Conservation (phyloP, 2,888 invertebrate species). For the Amiota minor region DNA sequence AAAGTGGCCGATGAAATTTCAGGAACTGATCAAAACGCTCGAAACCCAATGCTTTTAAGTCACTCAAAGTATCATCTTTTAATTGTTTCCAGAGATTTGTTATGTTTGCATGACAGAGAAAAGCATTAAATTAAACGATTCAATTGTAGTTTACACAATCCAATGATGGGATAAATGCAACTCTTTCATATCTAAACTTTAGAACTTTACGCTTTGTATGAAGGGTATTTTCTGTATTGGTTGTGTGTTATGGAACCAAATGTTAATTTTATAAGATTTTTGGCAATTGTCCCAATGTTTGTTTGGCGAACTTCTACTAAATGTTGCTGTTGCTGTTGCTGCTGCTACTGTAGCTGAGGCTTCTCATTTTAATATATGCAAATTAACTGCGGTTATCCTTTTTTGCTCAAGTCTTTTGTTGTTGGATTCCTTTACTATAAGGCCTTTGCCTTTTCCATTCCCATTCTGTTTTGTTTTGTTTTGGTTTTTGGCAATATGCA, state of each 20-base stretch:
- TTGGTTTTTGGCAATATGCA: conserved; percentile 42
- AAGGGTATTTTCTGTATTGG: background rate
- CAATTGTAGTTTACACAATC: no score
- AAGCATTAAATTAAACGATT: no score
- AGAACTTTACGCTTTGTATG: no score
- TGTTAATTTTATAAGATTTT: background rate
- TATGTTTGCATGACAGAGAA: no score
- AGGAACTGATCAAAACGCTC: no score
- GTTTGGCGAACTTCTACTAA: conserved; percentile 7
- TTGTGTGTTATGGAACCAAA: background rate
- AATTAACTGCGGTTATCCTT: conserved; percentile 50
- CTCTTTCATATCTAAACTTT: no score
- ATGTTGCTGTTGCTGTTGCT: background rate
- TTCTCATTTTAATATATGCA: conserved; percentile 47
- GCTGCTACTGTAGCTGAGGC: background rate
- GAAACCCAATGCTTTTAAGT: no score
- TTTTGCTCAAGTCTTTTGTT: background rate
- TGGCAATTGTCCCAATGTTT: conserved; percentile 26
- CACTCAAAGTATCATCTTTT: no score
- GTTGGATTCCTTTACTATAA: conserved; percentile 12
- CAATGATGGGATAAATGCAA: no score
- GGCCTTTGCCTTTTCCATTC: conserved; percentile 22
- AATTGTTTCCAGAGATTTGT: no score
- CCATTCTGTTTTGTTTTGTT: conserved; percentile 30
- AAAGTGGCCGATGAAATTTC: no score